Conservation (phyloP, 2,113 vertebrate genomes). For the Apistogramma diplotaenia region DNA sequence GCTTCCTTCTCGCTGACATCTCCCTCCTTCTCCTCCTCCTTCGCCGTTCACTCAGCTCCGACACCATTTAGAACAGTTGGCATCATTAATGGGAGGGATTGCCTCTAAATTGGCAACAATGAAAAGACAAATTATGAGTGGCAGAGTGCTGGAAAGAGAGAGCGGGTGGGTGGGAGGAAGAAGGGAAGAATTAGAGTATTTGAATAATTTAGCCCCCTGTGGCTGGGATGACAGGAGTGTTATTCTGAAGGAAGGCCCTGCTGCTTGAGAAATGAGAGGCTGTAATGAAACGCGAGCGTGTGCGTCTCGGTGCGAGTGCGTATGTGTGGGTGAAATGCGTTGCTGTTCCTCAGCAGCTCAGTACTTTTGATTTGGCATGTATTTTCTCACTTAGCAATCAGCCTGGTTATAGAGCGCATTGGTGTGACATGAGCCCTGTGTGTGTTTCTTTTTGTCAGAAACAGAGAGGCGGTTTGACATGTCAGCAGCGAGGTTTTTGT, state of each 20-base stretch:
- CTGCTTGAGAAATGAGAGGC: constrained; percentile 84
- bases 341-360: constrained; percentile 34
- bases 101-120: constrained; percentile 93
- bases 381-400: constrained; percentile 55
- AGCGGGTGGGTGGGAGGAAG: constrained; percentile 78
- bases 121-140: constrained; percentile 97
- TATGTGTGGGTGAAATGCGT: constrained; percentile 3
- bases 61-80: constrained; percentile 84
- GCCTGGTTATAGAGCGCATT: constrained; percentile 33
- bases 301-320: constrained; percentile 12
- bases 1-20: constrained; percentile 41
- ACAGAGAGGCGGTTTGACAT: constrained; percentile 48
- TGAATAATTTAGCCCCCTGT: constrained; percentile 99
- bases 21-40: constrained; percentile 34
- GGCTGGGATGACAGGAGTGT: constrained; percentile 94
- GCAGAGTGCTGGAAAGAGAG: constrained; percentile 77
- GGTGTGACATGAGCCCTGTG: constrained; percentile 45
- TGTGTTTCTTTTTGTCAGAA: constrained; percentile 55
- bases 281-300: constrained; percentile 64
- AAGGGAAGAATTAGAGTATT: constrained; percentile 94
- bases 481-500: constrained; percentile 58
- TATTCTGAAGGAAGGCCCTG: constrained; percentile 91
- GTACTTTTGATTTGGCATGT: constrained; percentile 52
- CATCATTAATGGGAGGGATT: constrained; percentile 94
- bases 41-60: constrained; percentile 61